Conservation (phyloP, 2,797 vertebrate genomes). For the Alcedo quadribrachys region DNA sequence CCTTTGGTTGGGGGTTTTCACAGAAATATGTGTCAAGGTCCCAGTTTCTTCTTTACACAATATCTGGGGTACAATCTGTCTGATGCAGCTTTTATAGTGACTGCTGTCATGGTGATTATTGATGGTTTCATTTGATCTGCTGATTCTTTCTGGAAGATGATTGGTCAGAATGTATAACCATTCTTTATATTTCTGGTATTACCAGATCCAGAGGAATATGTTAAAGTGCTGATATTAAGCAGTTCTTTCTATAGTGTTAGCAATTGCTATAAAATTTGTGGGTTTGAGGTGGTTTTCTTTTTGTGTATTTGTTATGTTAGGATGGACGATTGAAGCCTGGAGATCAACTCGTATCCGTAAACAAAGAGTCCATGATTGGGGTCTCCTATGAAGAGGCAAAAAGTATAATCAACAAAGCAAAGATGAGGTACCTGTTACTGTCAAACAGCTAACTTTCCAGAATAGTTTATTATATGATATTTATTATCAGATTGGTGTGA, state of each 20-base stretch:
- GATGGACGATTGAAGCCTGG: slow-evolving; percentile 91
- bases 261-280: background rate
- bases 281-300: background rate
- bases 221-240: background rate
- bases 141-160: background rate
- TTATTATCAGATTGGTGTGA: background rate
- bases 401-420: slow-evolving; percentile 85
- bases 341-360: slow-evolving; percentile 93
- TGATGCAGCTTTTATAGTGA: background rate
- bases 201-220: background rate
- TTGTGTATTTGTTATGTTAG: slow-evolving; percentile 70
- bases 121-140: background rate
- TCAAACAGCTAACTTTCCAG: background rate
- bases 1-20: background rate
- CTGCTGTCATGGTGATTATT: background rate
- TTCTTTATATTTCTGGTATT: background rate
- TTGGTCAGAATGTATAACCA: background rate
- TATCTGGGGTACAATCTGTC: background rate
- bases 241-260: background rate
- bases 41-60: background rate
- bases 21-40: background rate
- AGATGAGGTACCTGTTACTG: slow-evolving; percentile 80
- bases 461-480: background rate
- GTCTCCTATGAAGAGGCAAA: slow-evolving; percentile 91
- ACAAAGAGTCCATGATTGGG: slow-evolving; percentile 93